Percentiles rank a stretch among this genome's conserved stretches.
Conservation (phyloP, 53 echinoderm and acorn worm species). For the Paracentrotus lividus region DNA sequence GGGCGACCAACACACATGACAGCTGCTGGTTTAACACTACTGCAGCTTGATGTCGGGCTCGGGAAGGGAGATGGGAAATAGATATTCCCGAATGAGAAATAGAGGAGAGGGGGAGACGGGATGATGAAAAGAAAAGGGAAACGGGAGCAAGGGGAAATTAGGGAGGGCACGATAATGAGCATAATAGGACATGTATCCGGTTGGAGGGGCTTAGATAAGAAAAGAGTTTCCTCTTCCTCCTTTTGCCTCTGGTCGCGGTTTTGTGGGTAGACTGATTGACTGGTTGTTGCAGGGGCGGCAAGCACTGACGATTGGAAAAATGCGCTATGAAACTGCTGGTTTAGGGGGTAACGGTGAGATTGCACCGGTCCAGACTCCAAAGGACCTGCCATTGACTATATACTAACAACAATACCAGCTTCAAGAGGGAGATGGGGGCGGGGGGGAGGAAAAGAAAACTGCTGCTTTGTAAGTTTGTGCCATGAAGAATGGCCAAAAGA, state of each 20-base stretch:
- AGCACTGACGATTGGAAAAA: conserved; percentile 63
- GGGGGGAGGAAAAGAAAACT: conserved; percentile 16
- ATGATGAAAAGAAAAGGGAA: conserved; percentile 4
- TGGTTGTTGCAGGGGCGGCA: conserved; percentile 48
- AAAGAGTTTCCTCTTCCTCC: conserved; percentile 12
- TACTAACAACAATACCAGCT: conserved; percentile 31
- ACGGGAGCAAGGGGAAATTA: conserved; percentile 43
- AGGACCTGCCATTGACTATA: conserved; percentile 43
- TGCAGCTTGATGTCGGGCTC: conserved; percentile 44
- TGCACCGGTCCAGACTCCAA: not conserved
- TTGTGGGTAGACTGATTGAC: conserved; percentile 70
- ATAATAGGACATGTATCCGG: conserved; percentile 65
- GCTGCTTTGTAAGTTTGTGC: conserved; percentile 35
- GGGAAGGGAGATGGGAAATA: conserved; percentile 52
- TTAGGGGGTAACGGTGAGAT: conserved; percentile 59
- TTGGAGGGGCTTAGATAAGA: conserved; percentile 9
- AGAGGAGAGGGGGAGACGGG: conserved; percentile 47
- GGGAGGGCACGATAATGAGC: conserved; percentile 9
- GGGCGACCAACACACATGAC: conserved; percentile 66
- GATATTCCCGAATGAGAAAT: conserved; percentile 44
- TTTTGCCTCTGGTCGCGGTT: not conserved
- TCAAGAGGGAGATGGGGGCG: not conserved
- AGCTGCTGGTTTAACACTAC: conserved; percentile 55
- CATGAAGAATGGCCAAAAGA: not conserved
- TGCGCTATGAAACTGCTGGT: conserved; percentile 68